Base-by-base conservation (phyloP, 2,888 invertebrate species). In the Cybosia mesomella region DNA sequence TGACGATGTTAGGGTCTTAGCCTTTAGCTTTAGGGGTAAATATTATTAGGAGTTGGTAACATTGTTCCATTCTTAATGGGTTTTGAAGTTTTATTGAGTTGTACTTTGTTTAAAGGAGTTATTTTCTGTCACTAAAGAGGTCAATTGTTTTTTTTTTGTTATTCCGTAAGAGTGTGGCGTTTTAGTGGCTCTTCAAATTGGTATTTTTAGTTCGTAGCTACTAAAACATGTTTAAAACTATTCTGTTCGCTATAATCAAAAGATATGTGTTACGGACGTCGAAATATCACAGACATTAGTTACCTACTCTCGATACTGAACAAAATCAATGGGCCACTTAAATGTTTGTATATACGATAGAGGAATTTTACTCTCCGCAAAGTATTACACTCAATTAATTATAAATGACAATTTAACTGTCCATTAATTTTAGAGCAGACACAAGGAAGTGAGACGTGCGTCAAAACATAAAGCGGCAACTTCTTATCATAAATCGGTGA, bases 401-500 rank as follows among this genome's bases (percentile, higher is more conserved):
- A 18, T 54, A 22, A 15, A 66, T 68, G 54, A 68, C 54, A 61
- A 68, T 69, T 64, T 43, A 74, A 58, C n/a, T 9, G 62, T 39
- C 13, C 8, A 54, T 63, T 73, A 68, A 73, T 77, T 74, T 75
- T 78, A 77, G 73, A 74, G 71, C 66, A 80, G 67, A 64, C 68
- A 76, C 76, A 58, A 76, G 82, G 76, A 79, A 80, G 75, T 72
- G 43, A 55, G 71, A 64, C 73, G 77, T 82, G 77, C 76, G 79
- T 83, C 81, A 83, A 81, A 81, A 83, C 74, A 80, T 77, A 80
- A 80, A 76, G 63, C 67, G 68, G 71, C 68, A 65, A 73, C 63
- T 71, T 74, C 73, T 73, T 84, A 82, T 87, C 86, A 80, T 88
- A 83, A 85, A 86, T 86, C 81, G 82, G 82, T 64, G 74, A 87